Evolutionary conservation across 2,797 vertebrate species (phyloP).

Genomic region (Gallinago nigripennis): DNA sequence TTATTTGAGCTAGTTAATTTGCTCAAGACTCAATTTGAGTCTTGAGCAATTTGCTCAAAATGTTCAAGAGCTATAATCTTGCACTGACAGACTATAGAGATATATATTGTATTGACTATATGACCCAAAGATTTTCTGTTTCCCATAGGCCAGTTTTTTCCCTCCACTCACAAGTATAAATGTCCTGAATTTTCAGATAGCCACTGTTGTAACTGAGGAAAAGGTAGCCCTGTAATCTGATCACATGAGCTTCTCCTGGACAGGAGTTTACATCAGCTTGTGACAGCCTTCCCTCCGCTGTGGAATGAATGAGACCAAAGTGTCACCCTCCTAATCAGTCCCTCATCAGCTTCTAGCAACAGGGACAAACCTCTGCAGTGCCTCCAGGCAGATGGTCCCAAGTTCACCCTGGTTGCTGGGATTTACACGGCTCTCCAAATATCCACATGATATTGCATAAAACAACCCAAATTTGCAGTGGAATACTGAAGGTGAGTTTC

Average conservation of each 20-base stretch:
- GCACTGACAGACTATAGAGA: not conserved
- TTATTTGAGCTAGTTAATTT: not conserved
- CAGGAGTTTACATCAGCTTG: not conserved
- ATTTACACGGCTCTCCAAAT: not conserved
- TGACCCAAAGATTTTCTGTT: not conserved
- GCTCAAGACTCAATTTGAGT: not conserved
- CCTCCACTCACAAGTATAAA: not conserved
- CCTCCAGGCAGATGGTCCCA: not conserved
- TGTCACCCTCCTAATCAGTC: not conserved
- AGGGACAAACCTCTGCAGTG: not conserved
- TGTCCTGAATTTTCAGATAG: not conserved
- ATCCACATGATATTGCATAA: not conserved
- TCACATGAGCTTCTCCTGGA: not conserved
- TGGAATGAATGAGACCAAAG: not conserved
- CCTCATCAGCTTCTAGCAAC: not conserved
- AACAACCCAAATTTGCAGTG: not conserved
- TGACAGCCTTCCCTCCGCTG: not conserved
- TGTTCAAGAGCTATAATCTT: not conserved
- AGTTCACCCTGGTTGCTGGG: not conserved
- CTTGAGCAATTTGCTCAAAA: not conserved
- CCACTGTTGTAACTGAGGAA: not conserved
- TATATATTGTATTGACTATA: not conserved
- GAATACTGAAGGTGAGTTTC: not conserved
- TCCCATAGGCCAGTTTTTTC: not conserved
- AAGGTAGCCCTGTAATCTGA: not conserved